These are phyloP conservation scores for Silurus asotus DNA, from an alignment of 2,113 vertebrate genomes.

Conservation along the genomic window DNA sequence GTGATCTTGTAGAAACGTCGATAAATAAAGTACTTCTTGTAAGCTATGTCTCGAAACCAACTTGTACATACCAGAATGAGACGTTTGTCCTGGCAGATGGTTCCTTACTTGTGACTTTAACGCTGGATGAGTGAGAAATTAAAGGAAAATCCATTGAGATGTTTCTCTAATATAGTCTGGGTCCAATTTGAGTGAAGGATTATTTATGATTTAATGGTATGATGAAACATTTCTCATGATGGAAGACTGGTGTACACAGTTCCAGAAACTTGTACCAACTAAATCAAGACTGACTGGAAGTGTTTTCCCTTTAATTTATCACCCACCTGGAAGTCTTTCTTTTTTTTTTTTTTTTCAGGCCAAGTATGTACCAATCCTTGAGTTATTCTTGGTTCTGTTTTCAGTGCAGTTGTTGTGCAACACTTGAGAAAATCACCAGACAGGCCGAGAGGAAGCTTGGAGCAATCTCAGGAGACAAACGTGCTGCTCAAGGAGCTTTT, in stretches of 20 bases:
- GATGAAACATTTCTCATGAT: neutral
- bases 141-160: neutral
- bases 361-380: conserved; percentile 23
- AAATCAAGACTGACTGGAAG: neutral
- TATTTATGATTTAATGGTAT: neutral
- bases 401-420: conserved; percentile 21
- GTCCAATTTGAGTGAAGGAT: neutral
- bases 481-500: neutral
- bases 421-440: conserved; percentile 20
- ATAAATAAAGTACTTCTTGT: no score
- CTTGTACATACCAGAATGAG: neutral
- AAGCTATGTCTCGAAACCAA: no score
- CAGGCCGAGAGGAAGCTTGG: conserved; percentile 8
- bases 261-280: neutral
- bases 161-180: neutral
- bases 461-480: neutral
- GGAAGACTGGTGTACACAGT: neutral
- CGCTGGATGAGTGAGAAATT: neutral
- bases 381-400: conserved; percentile 51
- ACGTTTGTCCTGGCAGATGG: neutral
- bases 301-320: neutral
- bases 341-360: neutral
- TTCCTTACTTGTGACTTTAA: neutral
- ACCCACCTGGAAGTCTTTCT: neutral
- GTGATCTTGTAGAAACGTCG: no score